Evolutionary conservation across 2,797 vertebrate species (phyloP).

Genomic region (Chloroceryle inda): DNA sequence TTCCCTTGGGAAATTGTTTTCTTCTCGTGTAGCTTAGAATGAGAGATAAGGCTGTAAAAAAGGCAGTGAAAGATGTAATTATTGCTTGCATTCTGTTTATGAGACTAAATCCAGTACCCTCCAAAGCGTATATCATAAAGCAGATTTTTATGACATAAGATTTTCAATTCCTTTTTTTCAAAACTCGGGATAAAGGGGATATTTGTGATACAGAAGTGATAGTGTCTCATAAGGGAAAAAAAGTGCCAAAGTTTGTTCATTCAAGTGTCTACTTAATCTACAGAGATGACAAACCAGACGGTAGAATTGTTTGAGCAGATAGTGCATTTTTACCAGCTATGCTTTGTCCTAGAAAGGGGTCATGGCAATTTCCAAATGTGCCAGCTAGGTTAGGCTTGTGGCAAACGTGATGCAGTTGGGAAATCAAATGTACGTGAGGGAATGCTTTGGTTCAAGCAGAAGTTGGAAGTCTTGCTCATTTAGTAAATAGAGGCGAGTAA

Average conservation of each 20-base stretch:
- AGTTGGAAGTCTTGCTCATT: not conserved
- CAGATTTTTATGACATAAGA: not conserved
- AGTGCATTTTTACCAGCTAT: not conserved
- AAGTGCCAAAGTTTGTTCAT: not conserved
- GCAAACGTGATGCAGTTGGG: not conserved
- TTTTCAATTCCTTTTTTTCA: not conserved
- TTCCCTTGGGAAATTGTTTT: constrained; percentile 41
- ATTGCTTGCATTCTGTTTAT: constrained; percentile 22
- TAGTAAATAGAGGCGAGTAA: not conserved
- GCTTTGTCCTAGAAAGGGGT: not conserved
- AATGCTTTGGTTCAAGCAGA: not conserved
- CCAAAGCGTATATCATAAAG: not conserved
- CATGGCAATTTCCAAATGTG: not conserved
- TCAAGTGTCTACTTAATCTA: not conserved
- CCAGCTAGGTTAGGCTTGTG: not conserved
- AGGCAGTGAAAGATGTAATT: constrained; percentile 10
- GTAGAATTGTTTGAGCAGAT: not conserved
- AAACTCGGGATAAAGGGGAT: not conserved
- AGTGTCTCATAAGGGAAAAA: rapidly evolving
- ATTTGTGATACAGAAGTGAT: not conserved
- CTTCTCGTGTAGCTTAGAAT: constrained; percentile 22
- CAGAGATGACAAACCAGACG: not conserved
- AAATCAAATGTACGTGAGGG: not conserved
- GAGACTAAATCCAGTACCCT: not conserved
- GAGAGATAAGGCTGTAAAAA: constrained; percentile 44